Percentiles rank a stretch among this genome's conserved stretches.
These are phyloP conservation scores for Sigmodon hispidus DNA, from an alignment of 2,113 vertebrate species.

Conservation along the genomic window DNA sequence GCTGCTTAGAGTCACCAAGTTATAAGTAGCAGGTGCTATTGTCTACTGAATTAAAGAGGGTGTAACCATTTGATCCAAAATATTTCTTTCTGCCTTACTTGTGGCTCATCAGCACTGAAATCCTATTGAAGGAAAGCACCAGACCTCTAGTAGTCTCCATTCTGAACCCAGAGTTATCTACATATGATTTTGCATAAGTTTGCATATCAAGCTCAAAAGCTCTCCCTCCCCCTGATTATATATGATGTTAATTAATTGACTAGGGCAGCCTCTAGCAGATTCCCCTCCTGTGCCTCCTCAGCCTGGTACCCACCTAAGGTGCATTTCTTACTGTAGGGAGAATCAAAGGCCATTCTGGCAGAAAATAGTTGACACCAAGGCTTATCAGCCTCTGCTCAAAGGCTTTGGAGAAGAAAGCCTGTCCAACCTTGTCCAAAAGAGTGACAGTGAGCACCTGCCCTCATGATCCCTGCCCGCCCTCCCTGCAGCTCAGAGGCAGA, in stretches of 20 bases:
- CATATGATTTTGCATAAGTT: slow-evolving; percentile 62
- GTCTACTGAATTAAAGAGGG: background rate
- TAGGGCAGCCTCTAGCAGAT: slow-evolving; percentile 12
- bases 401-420: slow-evolving; percentile 42
- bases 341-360: background rate
- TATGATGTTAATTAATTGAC: slow-evolving; percentile 64
- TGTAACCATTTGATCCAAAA: slow-evolving; percentile 30
- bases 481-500: slow-evolving; percentile 32
- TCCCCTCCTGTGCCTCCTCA: background rate
- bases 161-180: slow-evolving; percentile 57
- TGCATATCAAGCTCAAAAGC: slow-evolving; percentile 54
- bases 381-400: background rate
- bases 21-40: background rate
- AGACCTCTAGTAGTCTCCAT: slow-evolving; percentile 24
- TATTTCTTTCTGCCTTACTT: background rate
- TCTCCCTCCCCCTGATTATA: slow-evolving; percentile 3
- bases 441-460: slow-evolving; percentile 54
- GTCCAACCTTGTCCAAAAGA: slow-evolving; percentile 62
- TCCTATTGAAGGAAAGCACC: slow-evolving; percentile 43
- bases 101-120: slow-evolving; percentile 17
- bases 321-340: slow-evolving; percentile 20
- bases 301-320: slow-evolving; percentile 10
- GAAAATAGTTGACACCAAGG: background rate
- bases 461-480: background rate
- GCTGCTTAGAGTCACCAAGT: background rate